phyloP scores from a whole-genome alignment of 2,113 vertebrate species.

The Vombatus ursinus region DNA sequence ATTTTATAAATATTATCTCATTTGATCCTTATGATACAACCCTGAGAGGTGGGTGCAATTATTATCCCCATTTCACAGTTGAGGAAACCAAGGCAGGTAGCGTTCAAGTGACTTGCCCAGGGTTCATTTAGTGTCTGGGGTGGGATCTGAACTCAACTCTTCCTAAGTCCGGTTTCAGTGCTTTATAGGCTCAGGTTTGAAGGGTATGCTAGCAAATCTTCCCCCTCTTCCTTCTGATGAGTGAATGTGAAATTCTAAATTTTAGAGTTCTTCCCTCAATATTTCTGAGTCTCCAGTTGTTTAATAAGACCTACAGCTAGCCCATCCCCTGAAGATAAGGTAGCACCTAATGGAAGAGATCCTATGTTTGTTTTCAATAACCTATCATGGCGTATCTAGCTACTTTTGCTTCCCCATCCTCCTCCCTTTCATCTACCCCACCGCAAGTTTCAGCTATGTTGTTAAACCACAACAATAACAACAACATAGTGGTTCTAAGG shows the following conservation, averaged over 20 bases:
- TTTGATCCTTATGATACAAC: neutral
- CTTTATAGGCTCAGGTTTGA: too few relatives aligned
- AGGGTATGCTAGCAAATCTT: neutral
- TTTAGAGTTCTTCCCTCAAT: neutral
- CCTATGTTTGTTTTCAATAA: neutral
- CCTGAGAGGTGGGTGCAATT: neutral
- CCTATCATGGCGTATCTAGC: neutral
- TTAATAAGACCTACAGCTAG: neutral
- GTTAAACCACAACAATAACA: conserved; percentile 6
- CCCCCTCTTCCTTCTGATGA: neutral
- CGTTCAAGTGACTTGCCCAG: too few relatives aligned
- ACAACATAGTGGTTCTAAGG: conserved; percentile 23
- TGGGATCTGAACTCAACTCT: neutral
- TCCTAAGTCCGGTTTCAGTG: neutral
- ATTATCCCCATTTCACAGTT: neutral
- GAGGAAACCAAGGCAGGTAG: neutral
- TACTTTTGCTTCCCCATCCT: neutral
- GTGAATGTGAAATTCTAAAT: neutral
- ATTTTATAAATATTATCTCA: neutral
- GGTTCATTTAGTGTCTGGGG: neutral
- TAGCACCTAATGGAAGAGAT: neutral
- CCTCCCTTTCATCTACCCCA: neutral
- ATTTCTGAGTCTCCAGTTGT: neutral
- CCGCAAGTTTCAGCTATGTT: conserved; percentile 51
- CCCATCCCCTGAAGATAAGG: neutral